Conservation (phyloP, 2,113 vertebrate genomes). For the Aegotheles bennettii region DNA sequence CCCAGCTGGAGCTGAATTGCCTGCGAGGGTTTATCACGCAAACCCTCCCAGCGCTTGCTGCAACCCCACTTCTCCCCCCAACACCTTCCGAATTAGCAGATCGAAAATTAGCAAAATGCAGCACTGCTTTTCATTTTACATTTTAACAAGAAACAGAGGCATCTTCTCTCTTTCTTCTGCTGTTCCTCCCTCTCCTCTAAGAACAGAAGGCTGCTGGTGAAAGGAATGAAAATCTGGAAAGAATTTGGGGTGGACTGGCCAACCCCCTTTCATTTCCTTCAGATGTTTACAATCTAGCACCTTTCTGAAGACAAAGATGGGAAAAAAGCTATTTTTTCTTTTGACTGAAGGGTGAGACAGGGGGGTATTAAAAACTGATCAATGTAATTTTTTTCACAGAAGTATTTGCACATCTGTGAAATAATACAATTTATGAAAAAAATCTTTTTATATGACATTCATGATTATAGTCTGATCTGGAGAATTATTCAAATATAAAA, state of each 20-base stretch:
- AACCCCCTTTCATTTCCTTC: conserved; percentile 81
- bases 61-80: background rate
- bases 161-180: conserved; percentile 55
- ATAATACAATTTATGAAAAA: conserved; percentile 76
- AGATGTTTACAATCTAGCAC: conserved; percentile 85
- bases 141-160: conserved; percentile 79
- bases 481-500: conserved; percentile 83
- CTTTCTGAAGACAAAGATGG: conserved; percentile 83
- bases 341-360: conserved; percentile 82
- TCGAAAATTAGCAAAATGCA: conserved; percentile 58
- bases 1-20: background rate
- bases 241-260: conserved; percentile 80
- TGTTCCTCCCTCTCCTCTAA: conserved; percentile 72
- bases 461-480: conserved; percentile 78
- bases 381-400: conserved; percentile 81
- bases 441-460: conserved; percentile 77
- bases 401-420: conserved; percentile 82
- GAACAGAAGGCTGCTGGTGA: conserved; percentile 76
- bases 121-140: conserved; percentile 63
- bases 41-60: background rate
- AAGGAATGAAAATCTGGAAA: conserved; percentile 82
- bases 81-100: conserved; percentile 30
- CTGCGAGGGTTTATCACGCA: background rate
- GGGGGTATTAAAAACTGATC: conserved; percentile 82
- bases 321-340: conserved; percentile 76